Evolutionary conservation across 2,113 vertebrate genomes (phyloP), one percentile per base, ranked within the genome.

Genomic region (Ictalurus punctatus): DNA sequence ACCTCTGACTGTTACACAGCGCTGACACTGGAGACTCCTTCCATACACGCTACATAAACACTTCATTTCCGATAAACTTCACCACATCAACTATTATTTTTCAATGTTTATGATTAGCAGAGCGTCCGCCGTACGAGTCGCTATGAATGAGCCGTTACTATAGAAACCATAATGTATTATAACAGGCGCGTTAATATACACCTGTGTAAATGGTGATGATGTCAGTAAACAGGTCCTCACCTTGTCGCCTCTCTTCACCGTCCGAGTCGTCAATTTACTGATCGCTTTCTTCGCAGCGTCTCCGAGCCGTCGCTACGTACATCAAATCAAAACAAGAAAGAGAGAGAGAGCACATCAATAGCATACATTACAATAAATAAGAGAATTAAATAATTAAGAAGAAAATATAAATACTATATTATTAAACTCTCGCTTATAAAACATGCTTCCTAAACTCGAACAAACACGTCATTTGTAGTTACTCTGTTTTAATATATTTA

Each of bases 211-310:
- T 19, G 27, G 58, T 30, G 40, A 73, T 88, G 91, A 79, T 52
- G 56, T 88, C 52, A 73, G 81, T 82, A 67, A 59, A 76, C 17
- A 10, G 5, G 0, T 25, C 17, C 88, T 94, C 95, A 99, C 98
- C 98, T 99, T 99, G 94, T 99, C 98, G 25, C 98, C 98, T 93
- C 97, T 98, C 93, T 97, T 98, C 89, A 99, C 98, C 30, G 98
- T 99, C 92, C 98, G 97, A 1, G 98, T 99, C 79, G 97, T 98
- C 92, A 99, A 90, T 95, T 99, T 99, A 91, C 97, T 96, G 8
- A 99, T 97, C 88, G 98, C 98, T 95, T 98, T 99, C 94, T 98
- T 99, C 17, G 98, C 98, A 90, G 98, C 98, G 93, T 99, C 98
- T 90, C 98, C 98, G 71, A 99, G 97, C 44, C 97, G 97, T 93